These are phyloP conservation scores for Heloderma charlesbogerti DNA, from an alignment of 2,113 vertebrate species.

Conservation along the genomic window DNA sequence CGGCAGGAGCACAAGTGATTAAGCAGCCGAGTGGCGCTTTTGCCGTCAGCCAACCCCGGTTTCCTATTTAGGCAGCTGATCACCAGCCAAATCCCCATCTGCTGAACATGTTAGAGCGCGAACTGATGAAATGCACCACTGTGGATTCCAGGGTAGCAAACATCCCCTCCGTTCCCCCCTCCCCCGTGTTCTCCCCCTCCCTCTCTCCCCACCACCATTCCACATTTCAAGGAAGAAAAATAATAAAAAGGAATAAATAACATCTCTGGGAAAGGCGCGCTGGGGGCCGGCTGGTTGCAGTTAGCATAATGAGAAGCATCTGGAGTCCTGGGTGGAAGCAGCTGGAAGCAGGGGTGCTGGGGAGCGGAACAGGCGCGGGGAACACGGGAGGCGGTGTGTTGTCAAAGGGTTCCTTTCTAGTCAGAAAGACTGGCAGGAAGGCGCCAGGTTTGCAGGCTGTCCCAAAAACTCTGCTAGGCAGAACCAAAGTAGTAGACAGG, in stretches of 20 bases:
- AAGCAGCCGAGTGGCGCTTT: conserved; percentile 24
- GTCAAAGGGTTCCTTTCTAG: not conserved
- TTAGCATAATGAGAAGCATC: conserved; percentile 72
- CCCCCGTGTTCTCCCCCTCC: not conserved
- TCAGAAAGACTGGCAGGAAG: conserved; percentile 11
- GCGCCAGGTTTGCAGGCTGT: not conserved
- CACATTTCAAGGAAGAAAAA: conserved; percentile 20
- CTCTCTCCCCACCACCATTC: not conserved
- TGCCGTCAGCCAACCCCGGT: conserved; percentile 55
- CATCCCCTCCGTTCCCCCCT: not conserved
- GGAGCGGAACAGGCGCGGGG: not conserved
- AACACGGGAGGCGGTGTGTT: not conserved
- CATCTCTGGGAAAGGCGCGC: conserved; percentile 58
- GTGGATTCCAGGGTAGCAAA: conserved; percentile 39
- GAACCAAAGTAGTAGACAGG: not conserved
- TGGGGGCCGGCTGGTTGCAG: conserved; percentile 59
- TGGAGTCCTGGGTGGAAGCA: conserved; percentile 71
- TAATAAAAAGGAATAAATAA: conserved; percentile 36
- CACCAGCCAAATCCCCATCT: conserved; percentile 70
- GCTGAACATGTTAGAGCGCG: conserved; percentile 51
- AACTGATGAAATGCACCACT: conserved; percentile 42
- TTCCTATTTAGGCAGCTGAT: conserved; percentile 64
- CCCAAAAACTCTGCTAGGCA: not conserved
- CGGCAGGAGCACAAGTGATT: not conserved
- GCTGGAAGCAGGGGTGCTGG: conserved; percentile 67